Evolutionary conservation across 2,797 vertebrate species (phyloP).

Genomic region (Cheracebus regulus): DNA sequence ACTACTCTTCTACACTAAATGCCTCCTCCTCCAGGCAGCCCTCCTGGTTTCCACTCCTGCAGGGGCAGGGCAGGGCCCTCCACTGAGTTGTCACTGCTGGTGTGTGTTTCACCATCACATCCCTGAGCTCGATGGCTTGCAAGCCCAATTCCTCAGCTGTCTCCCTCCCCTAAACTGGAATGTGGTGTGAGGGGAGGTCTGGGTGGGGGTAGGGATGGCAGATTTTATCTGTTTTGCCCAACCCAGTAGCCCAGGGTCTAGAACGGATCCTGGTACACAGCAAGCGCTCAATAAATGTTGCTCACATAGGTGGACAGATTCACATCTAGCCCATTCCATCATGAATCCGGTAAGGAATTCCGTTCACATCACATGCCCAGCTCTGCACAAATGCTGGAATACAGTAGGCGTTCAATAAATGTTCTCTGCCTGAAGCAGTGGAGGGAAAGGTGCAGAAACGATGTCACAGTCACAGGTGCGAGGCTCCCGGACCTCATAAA

Average conservation of each 20-base stretch:
- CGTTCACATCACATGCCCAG: accelerated
- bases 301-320: accelerated
- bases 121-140: background rate
- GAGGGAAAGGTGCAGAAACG: background rate
- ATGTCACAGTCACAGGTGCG: background rate
- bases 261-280: background rate
- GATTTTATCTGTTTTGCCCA: background rate
- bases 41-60: background rate
- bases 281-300: background rate
- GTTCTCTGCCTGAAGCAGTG: background rate
- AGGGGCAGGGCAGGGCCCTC: background rate
- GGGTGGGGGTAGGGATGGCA: background rate
- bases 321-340: no score
- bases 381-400: background rate
- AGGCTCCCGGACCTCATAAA: background rate
- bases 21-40: background rate
- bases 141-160: background rate
- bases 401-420: background rate
- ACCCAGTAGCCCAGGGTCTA: background rate
- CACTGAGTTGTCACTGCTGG: background rate
- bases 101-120: background rate
- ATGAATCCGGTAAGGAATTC: background rate
- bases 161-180: background rate
- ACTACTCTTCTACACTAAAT: background rate
- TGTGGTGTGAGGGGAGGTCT: background rate